Evolutionary conservation across 1,140 invertebrate genomes (phyloP).

Genomic region (Harlomillsia oculata): DNA sequence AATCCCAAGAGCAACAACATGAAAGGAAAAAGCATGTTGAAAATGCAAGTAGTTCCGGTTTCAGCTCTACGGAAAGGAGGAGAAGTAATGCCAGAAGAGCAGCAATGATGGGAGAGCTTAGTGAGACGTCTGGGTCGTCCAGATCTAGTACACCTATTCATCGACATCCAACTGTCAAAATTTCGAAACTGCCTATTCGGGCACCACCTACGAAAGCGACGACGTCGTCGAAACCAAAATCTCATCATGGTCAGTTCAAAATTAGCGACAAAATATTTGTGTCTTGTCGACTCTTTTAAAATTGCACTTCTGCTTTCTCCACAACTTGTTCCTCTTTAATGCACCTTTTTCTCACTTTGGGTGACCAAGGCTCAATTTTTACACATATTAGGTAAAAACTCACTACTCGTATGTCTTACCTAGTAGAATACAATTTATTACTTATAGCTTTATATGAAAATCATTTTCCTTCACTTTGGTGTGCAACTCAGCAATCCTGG

Average conservation of each 20-base stretch:
- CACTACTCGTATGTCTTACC: background rate
- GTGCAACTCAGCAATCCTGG: no score
- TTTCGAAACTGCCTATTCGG: constrained; percentile 29
- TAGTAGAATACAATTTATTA: no score
- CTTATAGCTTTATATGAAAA: background rate
- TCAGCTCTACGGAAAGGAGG: no score
- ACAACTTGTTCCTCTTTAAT: background rate
- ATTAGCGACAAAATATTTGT: constrained; percentile 21
- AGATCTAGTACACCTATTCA: constrained; percentile 19
- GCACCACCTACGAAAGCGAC: constrained; percentile 6
- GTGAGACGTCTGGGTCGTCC: background rate
- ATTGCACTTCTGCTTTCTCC: background rate
- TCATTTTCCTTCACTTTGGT: background rate
- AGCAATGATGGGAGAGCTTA: no score
- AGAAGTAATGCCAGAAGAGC: no score
- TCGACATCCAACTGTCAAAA: constrained; percentile 27
- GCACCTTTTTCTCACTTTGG: background rate
- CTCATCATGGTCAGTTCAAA: constrained; percentile 30
- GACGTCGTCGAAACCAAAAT: constrained; percentile 14
- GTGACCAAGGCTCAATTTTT: background rate
- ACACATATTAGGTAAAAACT: background rate
- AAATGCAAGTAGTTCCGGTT: no score
- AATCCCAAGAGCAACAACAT: constrained; percentile 10
- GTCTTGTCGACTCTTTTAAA: constrained; percentile 29
- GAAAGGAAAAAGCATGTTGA: no score